A percentile compares a stretch with the other conserved stretches of the same genome.
Conservation (phyloP, 35 echinoderm and acorn worm genomes). For the Antedon bifida region DNA sequence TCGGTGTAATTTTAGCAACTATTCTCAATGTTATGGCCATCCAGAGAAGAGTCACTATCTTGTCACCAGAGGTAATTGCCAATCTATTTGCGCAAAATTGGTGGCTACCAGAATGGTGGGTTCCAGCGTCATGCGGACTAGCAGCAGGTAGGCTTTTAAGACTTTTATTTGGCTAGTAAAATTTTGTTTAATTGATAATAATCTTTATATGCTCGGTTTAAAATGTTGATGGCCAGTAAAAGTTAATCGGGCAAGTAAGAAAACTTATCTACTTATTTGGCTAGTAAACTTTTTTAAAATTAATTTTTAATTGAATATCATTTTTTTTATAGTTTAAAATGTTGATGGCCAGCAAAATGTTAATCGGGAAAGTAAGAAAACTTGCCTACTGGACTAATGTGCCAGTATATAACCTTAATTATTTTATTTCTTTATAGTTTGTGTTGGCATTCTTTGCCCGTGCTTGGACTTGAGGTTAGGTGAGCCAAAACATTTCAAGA, state of each 20-base stretch:
- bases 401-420: no score
- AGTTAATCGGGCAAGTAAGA: no score
- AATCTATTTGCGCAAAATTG: constrained; percentile 31
- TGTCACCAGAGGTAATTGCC: constrained; percentile 59
- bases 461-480: constrained; percentile 71
- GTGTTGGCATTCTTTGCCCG: constrained; percentile 77
- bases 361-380: no score
- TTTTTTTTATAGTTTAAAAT: no score
- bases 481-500: constrained; percentile 52
- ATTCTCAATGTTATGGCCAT: constrained; percentile 85
- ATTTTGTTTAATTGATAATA: not conserved
- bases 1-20: constrained; percentile 63
- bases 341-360: no score
- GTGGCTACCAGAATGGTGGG: constrained; percentile 55
- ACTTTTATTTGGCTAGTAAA: not conserved
- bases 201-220: no score
- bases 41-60: constrained; percentile 61
- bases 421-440: constrained; percentile 32
- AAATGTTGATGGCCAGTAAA: no score
- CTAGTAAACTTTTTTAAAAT: no score
- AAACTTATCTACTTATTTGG: no score
- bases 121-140: constrained; percentile 61
- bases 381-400: no score
- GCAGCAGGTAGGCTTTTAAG: constrained; percentile 53
- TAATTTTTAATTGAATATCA: no score